Conservation (phyloP, 1,140 invertebrate species). For the Metaphire vulgaris region DNA sequence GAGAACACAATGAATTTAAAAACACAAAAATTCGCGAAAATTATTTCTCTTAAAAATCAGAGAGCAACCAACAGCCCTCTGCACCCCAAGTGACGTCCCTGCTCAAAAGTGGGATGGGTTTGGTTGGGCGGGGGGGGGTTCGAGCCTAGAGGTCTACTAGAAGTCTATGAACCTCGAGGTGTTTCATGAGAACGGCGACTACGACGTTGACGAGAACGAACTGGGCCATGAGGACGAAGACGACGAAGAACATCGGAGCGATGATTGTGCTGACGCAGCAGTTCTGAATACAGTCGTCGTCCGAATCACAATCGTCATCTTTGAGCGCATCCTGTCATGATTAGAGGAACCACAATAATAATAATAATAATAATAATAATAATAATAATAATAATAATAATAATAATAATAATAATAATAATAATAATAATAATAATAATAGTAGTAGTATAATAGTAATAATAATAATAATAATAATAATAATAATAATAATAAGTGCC, state of each 20-base stretch:
- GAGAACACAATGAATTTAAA: too few species aligned
- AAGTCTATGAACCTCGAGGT: slow-evolving; percentile 80
- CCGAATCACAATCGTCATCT: slow-evolving; percentile 82
- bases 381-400: slow-evolving; percentile 4
- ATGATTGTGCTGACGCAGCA: slow-evolving; percentile 96
- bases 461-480: slow-evolving; percentile 4
- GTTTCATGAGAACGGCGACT: slow-evolving; percentile 99
- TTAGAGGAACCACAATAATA: not conserved
- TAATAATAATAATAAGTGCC: not conserved
- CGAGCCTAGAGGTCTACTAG: too few species aligned
- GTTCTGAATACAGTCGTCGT: slow-evolving; percentile 87
- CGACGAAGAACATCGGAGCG: slow-evolving; percentile 97
- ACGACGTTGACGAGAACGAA: slow-evolving; percentile 99
- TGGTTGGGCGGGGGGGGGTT: too few species aligned
- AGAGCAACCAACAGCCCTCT: too few species aligned
- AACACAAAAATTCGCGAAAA: too few species aligned
- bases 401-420: slow-evolving; percentile 4
- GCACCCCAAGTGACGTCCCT: too few species aligned
- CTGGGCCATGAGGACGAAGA: slow-evolving; percentile 99
- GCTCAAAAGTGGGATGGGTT: too few species aligned
- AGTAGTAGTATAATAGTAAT: not conserved
- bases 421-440: slow-evolving; percentile 4
- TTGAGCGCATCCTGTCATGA: slow-evolving; percentile 74
- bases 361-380: slow-evolving; percentile 4
- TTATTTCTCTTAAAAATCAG: too few species aligned